Percentiles rank a stretch among this genome's conserved stretches.
Evolutionary conservation across 2,888 invertebrate species (phyloP).

Genomic region (Drosophila paramelanica): DNA sequence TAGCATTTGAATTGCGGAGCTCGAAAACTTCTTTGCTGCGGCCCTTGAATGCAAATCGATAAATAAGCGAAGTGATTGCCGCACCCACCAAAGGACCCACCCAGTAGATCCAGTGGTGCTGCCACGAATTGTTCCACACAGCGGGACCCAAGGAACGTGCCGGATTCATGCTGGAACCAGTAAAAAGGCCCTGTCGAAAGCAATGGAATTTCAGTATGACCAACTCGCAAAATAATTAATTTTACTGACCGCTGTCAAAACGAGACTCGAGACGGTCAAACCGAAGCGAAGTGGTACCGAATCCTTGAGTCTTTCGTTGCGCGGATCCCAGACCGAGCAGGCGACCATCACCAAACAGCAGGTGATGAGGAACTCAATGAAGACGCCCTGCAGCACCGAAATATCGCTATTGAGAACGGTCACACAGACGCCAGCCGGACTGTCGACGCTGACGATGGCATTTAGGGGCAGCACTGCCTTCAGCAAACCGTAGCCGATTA

Average conservation of each 20-base stretch:
- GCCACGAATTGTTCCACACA: conserved; percentile 88
- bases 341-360: conserved; percentile 88
- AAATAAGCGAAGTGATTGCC: conserved; percentile 84
- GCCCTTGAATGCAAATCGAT: conserved; percentile 82
- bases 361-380: conserved; percentile 88
- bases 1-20: conserved; percentile 38
- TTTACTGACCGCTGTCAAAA: conserved; percentile 87
- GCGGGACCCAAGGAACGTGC: conserved; percentile 90
- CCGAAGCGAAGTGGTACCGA: conserved; percentile 89
- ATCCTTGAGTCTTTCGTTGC: conserved; percentile 88
- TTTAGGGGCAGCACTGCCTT: conserved; percentile 86
- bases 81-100: conserved; percentile 87
- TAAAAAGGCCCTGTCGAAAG: conserved; percentile 80
- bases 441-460: conserved; percentile 69
- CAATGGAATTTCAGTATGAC: not conserved
- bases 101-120: conserved; percentile 90
- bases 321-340: conserved; percentile 90
- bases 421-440: conserved; percentile 85
- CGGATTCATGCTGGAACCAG: conserved; percentile 90
- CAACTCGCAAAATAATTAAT: not conserved
- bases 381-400: conserved; percentile 86
- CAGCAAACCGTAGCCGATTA: conserved; percentile 89
- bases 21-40: conserved; percentile 57
- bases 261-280: conserved; percentile 87
- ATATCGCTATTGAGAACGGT: conserved; percentile 87